Evolutionary conservation across 1,140 invertebrate genomes (phyloP).

Genomic region (Sinonovacula constricta): DNA sequence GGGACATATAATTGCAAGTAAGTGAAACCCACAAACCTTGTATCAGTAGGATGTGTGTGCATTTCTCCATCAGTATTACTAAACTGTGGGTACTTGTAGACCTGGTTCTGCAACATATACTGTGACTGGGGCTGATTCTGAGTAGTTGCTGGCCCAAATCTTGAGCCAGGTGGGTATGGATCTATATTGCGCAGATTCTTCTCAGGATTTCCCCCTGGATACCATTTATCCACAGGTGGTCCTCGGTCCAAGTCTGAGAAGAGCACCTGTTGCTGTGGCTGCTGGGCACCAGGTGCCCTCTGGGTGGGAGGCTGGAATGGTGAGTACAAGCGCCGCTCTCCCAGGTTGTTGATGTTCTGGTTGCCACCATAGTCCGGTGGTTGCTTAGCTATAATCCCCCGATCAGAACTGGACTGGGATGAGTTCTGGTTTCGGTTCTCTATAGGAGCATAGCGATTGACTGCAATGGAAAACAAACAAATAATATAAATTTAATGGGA

Average conservation of each 20-base stretch:
- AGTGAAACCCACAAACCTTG: too few relatives aligned
- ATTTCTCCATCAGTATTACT: constrained; percentile 27
- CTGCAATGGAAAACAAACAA: constrained; percentile 11
- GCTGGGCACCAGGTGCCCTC: neutral
- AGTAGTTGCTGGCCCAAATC: constrained; percentile 15
- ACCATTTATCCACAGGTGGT: constrained; percentile 29
- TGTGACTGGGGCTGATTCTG: constrained; percentile 15
- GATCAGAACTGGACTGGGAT: constrained; percentile 40
- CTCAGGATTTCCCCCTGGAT: neutral
- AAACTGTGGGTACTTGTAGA: constrained; percentile 40
- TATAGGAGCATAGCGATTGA: constrained; percentile 35
- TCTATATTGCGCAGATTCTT: neutral
- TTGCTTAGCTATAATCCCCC: neutral
- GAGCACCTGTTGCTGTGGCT: constrained; percentile 32
- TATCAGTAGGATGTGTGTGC: constrained; percentile 43
- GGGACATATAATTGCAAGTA: too few relatives aligned
- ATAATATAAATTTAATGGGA: too few relatives aligned
- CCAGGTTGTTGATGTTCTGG: neutral
- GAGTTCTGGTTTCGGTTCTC: constrained; percentile 36
- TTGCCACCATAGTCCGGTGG: constrained; percentile 15
- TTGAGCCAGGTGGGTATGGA: neutral
- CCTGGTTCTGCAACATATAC: constrained; percentile 43
- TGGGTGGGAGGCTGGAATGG: constrained; percentile 38
- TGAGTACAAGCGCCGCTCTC: constrained; percentile 36
- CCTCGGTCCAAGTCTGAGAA: constrained; percentile 41